phyloP scores from a whole-genome alignment of 2,797 vertebrate species.

The Schizopygopsis pylzovi region DNA sequence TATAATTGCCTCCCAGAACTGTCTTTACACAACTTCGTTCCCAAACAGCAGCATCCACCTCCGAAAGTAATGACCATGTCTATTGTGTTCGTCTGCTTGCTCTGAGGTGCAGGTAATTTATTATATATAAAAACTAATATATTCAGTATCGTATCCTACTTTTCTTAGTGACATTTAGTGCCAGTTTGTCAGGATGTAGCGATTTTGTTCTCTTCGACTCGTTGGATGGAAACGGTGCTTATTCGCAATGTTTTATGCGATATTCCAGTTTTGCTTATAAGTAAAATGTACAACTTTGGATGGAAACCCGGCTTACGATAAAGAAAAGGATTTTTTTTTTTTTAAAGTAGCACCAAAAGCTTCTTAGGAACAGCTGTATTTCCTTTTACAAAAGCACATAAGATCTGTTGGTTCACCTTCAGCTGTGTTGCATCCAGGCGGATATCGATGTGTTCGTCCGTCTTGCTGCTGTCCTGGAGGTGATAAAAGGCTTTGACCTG shows the following conservation, averaged over 20 bases:
- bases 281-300: not conserved
- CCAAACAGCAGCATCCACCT: too few relatives aligned
- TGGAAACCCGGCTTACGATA: not conserved
- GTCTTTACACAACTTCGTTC: too few relatives aligned
- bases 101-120: too few relatives aligned
- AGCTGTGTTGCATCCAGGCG: conserved; percentile 87
- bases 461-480: conserved; percentile 86
- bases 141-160: too few relatives aligned
- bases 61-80: too few relatives aligned
- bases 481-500: conserved; percentile 97
- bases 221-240: not conserved
- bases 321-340: not conserved
- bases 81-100: too few relatives aligned
- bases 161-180: too few relatives aligned
- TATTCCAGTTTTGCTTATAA: not conserved
- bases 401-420: conserved; percentile 79
- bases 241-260: not conserved
- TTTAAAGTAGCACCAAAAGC: not conserved
- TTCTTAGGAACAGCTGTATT: not conserved
- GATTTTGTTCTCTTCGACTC: not conserved
- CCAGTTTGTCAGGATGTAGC: not conserved
- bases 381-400: not conserved
- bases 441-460: conserved; percentile 89
- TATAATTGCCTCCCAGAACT: too few relatives aligned
- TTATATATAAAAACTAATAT: too few relatives aligned